Evolutionary conservation across 1,140 invertebrate genomes (phyloP).

Genomic region (Andricus grossulariae): DNA sequence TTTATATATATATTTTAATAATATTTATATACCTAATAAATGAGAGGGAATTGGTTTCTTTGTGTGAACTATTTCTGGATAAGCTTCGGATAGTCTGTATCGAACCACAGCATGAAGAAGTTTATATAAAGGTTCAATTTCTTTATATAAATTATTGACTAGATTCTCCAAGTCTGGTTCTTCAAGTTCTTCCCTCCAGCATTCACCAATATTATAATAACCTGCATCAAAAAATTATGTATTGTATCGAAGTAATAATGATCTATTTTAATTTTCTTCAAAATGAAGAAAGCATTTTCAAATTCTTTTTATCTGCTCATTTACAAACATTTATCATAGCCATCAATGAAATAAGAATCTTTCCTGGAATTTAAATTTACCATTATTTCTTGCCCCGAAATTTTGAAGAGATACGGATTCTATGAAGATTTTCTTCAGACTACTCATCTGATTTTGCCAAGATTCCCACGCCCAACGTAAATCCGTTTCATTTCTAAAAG

Average conservation of each 20-base stretch:
- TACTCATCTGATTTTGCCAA: slow-evolving; percentile 53
- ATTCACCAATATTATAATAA: slow-evolving; percentile 78
- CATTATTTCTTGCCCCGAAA: slow-evolving; percentile 38
- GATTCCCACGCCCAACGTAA: slow-evolving; percentile 70
- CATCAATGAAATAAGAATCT: too few relatives aligned
- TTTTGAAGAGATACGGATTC: slow-evolving; percentile 42
- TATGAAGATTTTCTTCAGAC: slow-evolving; percentile 75
- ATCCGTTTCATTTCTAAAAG: slow-evolving; percentile 56
- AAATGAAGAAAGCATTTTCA: too few relatives aligned
- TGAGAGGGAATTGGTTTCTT: slow-evolving; percentile 82
- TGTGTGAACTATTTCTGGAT: slow-evolving; percentile 62
- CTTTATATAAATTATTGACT: slow-evolving; percentile 76
- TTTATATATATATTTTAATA: too few relatives aligned
- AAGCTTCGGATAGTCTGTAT: slow-evolving; percentile 73
- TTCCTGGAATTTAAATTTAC: slow-evolving; percentile 4
- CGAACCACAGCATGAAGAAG: slow-evolving; percentile 84
- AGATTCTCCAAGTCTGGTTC: slow-evolving; percentile 74
- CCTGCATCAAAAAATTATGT: slow-evolving; percentile 63
- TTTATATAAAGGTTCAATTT: slow-evolving; percentile 80
- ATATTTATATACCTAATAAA: slow-evolving; percentile 75
- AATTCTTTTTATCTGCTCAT: too few relatives aligned
- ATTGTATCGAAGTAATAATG: too few relatives aligned
- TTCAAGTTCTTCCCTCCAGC: slow-evolving; percentile 80
- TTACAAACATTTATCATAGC: too few relatives aligned
- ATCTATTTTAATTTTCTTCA: too few relatives aligned